Evolutionary conservation across 1,140 invertebrate genomes (phyloP).

Genomic region (Lasioglossum albipes): DNA sequence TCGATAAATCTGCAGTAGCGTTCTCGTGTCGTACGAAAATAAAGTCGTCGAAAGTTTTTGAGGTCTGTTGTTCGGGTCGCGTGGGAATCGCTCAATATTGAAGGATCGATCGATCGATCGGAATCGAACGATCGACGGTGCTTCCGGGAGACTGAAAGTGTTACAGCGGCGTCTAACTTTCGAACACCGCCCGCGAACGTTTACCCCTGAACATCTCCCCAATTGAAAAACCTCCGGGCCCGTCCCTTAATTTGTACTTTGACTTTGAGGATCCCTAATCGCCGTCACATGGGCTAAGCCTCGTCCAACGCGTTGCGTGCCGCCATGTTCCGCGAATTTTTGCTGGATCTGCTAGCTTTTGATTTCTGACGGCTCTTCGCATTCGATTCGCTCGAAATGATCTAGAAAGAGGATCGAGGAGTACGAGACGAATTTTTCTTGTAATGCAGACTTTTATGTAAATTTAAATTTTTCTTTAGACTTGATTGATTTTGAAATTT

Average conservation of each 20-base stretch:
- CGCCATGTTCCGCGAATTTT: neutral
- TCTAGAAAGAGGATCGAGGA: too few species aligned
- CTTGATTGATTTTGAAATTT: too few species aligned
- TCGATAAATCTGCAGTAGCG: constrained; percentile 43
- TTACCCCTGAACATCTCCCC: constrained; percentile 21
- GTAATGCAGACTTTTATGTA: too few species aligned
- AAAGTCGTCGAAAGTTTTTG: constrained; percentile 46
- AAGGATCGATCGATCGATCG: constrained; percentile 6
- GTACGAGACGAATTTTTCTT: too few species aligned
- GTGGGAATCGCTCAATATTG: constrained; percentile 57
- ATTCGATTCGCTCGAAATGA: too few species aligned
- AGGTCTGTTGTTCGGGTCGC: constrained; percentile 46
- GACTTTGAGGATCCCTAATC: constrained; percentile 54
- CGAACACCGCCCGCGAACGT: constrained; percentile 35
- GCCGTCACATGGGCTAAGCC: constrained; percentile 1
- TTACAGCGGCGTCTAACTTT: constrained; percentile 20
- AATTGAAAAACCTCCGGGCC: constrained; percentile 51
- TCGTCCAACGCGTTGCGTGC: constrained; percentile 29
- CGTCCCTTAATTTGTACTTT: constrained; percentile 61
- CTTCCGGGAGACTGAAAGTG: constrained; percentile 30
- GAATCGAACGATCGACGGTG: constrained; percentile 14
- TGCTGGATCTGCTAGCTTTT: too few species aligned
- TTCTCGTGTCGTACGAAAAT: constrained; percentile 55
- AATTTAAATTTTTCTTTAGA: too few species aligned
- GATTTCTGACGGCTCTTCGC: too few species aligned